Percentiles rank a stretch among this genome's conserved stretches.
Conservation (phyloP, 2,888 invertebrate genomes). For the Cactoblastis cactorum region DNA sequence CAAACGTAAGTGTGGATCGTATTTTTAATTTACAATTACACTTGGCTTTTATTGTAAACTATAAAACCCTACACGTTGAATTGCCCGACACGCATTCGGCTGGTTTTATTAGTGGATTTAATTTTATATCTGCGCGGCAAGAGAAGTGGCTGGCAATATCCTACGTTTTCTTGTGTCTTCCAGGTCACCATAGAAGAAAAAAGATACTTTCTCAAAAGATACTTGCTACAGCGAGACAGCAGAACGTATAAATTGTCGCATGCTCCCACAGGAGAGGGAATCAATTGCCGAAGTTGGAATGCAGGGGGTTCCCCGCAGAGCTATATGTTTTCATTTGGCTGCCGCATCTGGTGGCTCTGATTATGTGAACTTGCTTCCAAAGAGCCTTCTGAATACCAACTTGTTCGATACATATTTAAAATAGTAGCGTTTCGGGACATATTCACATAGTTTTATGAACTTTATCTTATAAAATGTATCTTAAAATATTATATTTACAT, state of each 20-base stretch:
- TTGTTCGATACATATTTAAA: not conserved
- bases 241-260: not conserved
- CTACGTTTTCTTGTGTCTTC: too few species aligned
- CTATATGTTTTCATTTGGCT: constrained; percentile 11
- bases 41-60: too few species aligned
- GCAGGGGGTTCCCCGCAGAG: constrained; percentile 3
- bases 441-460: too few species aligned
- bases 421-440: not conserved
- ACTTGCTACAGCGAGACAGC: not conserved
- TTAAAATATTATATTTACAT: too few species aligned
- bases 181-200: not conserved
- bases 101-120: too few species aligned
- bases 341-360: constrained; percentile 2
- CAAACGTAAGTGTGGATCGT: too few species aligned
- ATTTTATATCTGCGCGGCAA: too few species aligned
- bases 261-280: constrained; percentile 1
- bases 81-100: too few species aligned
- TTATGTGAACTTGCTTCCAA: not conserved
- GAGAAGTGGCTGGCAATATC: too few species aligned
- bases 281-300: constrained; percentile 9
- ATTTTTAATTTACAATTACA: too few species aligned
- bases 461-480: too few species aligned
- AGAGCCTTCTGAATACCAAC: not conserved
- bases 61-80: too few species aligned
- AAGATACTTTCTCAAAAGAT: not conserved